A percentile compares a stretch with the other conserved stretches of the same genome.
These are phyloP conservation scores for Entelurus aequoreus DNA, from an alignment of 2,113 vertebrate species.

Conservation along the genomic window DNA sequence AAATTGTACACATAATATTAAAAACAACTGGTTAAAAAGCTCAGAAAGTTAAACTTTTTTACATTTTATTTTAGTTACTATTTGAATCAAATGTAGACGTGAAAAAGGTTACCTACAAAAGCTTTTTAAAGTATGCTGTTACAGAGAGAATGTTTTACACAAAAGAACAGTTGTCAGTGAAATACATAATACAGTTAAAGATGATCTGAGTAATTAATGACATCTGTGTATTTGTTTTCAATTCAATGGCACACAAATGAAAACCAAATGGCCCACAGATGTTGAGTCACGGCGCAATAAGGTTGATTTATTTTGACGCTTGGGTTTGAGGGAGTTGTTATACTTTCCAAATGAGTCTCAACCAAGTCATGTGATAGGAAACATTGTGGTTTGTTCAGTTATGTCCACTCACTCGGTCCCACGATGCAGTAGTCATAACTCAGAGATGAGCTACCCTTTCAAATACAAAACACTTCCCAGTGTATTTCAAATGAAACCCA, in stretches of 20 bases:
- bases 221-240: background rate
- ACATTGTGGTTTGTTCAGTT: constrained; percentile 28
- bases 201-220: background rate
- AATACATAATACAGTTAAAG: background rate
- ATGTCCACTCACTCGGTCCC: constrained; percentile 24
- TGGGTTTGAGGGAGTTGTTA: constrained; percentile 8
- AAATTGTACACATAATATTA: too few species aligned
- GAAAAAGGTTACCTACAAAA: too few species aligned
- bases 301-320: constrained; percentile 19
- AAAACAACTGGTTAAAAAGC: too few species aligned
- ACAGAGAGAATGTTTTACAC: too few species aligned
- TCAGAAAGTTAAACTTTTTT: too few species aligned
- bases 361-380: constrained; percentile 18
- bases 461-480: constrained; percentile 54
- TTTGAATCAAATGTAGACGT: too few species aligned
- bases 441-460: constrained; percentile 50
- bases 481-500: constrained; percentile 46
- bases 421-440: constrained; percentile 32
- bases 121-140: too few species aligned
- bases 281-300: constrained; percentile 7
- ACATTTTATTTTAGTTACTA: too few species aligned
- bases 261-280: background rate
- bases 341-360: constrained; percentile 13
- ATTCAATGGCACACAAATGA: background rate
- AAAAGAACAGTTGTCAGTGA: background rate